Evolutionary conservation across 2,888 invertebrate species (phyloP).

Genomic region (Sphaeridia pumilis): DNA sequence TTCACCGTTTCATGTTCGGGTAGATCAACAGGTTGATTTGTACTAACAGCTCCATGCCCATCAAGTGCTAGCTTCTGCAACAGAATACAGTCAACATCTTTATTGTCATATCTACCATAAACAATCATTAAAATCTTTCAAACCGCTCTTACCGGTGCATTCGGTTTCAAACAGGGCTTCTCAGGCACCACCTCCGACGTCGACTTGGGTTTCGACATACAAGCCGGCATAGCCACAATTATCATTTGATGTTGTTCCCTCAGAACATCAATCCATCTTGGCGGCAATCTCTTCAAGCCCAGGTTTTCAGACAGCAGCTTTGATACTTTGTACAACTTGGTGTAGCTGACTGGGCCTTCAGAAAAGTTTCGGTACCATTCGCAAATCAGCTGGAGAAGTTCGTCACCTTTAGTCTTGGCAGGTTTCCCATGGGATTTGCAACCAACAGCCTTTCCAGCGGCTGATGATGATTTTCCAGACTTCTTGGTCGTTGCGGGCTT

Average conservation of each 20-base stretch:
- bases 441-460: too few relatives aligned
- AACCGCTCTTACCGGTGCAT: neutral
- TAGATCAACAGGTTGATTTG: too few relatives aligned
- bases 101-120: too few relatives aligned
- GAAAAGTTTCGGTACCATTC: conserved; percentile 6
- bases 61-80: too few relatives aligned
- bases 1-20: too few relatives aligned
- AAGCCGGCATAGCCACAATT: neutral
- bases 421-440: too few relatives aligned
- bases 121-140: too few relatives aligned
- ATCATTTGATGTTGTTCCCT: neutral
- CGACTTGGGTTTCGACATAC: too few relatives aligned
- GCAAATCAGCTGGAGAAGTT: neutral
- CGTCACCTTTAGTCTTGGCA: neutral
- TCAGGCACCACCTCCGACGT: neutral
- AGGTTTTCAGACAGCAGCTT: neutral
- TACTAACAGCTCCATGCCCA: too few relatives aligned
- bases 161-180: neutral
- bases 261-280: neutral
- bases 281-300: neutral
- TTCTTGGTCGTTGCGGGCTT: neutral
- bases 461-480: neutral
- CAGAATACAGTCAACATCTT: too few relatives aligned
- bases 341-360: neutral
- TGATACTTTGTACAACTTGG: neutral